Conservation (phyloP, 2,888 invertebrate species). For the Adineta ricciae region DNA sequence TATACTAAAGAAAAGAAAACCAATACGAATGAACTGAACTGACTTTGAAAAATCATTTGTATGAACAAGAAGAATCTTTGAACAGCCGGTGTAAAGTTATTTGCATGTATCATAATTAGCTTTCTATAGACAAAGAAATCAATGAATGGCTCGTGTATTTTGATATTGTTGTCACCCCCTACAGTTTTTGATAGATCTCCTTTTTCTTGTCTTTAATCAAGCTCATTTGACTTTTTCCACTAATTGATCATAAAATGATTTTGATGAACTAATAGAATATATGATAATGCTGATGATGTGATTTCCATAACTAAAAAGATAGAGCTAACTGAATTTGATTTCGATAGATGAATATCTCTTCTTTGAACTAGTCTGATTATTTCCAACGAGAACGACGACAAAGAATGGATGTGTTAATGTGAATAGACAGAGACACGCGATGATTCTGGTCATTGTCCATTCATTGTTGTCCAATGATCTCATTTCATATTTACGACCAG, state of each 20-base stretch:
- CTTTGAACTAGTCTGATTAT: slow-evolving; percentile 13
- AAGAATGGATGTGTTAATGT: neutral
- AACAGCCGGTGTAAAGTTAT: neutral
- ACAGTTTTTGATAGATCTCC: neutral
- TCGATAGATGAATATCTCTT: neutral
- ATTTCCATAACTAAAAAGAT: neutral
- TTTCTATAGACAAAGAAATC: neutral
- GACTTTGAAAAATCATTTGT: neutral
- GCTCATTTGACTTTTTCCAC: neutral
- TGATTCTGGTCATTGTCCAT: neutral
- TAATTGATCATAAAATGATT: neutral
- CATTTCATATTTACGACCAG: slow-evolving; percentile 3
- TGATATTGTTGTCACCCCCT: neutral
- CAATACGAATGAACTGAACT: neutral
- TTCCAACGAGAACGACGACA: neutral
- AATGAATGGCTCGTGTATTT: neutral
- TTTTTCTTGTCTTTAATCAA: neutral
- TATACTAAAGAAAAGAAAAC: neutral
- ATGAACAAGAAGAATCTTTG: neutral
- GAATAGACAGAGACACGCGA: neutral
- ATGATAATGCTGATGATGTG: neutral
- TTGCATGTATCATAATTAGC: neutral
- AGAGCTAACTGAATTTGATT: neutral
- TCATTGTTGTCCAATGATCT: neutral
- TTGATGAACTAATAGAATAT: neutral